Evolutionary conservation across 2,113 vertebrate genomes (phyloP).

Genomic region (Motacilla alba): DNA sequence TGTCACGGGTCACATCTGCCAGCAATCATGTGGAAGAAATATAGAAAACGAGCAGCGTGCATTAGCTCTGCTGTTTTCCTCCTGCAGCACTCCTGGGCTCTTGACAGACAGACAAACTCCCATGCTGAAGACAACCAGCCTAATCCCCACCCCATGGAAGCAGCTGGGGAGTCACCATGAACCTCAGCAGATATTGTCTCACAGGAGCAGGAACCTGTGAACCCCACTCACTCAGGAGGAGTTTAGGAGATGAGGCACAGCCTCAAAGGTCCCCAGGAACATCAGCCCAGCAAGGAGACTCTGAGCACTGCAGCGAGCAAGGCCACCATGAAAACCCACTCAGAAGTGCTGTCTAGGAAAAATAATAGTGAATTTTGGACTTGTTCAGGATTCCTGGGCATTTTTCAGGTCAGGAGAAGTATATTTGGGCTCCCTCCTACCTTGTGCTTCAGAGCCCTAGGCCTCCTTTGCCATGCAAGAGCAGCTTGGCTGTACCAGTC

Average conservation of each 20-base stretch:
- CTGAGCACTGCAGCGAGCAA: accelerated
- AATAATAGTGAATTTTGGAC: not conserved
- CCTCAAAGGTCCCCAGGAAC: not conserved
- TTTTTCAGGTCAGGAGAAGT: not conserved
- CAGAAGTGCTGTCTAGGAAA: not conserved
- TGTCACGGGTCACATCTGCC: slow-evolving; percentile 42
- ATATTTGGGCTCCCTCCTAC: not conserved
- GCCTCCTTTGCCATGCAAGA: not conserved
- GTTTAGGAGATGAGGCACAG: not conserved
- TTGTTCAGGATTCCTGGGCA: not conserved
- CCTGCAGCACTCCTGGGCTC: not conserved
- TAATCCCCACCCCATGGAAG: not conserved
- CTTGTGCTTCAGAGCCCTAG: not conserved
- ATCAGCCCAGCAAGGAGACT: not conserved
- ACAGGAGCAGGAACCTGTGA: not conserved
- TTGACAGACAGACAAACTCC: not conserved
- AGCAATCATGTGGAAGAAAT: slow-evolving; percentile 24
- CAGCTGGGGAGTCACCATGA: not conserved
- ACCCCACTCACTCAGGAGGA: not conserved
- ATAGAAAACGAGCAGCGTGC: not conserved
- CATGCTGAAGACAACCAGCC: not conserved
- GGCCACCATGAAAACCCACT: not conserved
- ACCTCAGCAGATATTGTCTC: not conserved
- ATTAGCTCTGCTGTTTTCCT: not conserved
- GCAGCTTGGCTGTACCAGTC: not conserved